Base-by-base conservation (phyloP, 2,888 invertebrate species). In the Epiblema foenella region DNA sequence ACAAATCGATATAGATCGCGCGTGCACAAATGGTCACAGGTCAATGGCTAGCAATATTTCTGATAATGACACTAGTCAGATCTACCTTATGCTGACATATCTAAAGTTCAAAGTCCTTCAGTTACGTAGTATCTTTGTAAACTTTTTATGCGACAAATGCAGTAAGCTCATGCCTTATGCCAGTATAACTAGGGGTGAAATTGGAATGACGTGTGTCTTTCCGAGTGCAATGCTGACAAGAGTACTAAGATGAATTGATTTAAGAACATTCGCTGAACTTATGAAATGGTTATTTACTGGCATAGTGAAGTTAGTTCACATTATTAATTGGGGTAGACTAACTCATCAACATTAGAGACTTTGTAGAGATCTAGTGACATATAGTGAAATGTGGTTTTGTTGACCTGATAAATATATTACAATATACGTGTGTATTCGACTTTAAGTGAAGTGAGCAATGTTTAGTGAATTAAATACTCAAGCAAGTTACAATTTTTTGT, bases 31-130 rank as follows among this genome's bases (percentile, higher is more conserved):
- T 4, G 58, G 59, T 54, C 59, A 70, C 65, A 66, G 59, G 54
- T 70, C 65, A 70, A 54, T 65, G 65, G 42, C 39, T 65, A 52
- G 64, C 39, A 51, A 29, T 51, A 33, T 58, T 37, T 63, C 63
- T 60, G 12, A 52, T 56, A 29, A 8, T 12, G 12, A n/a, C 57
- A 15, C 18, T 37, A 12, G 29, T 7, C 10, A 24, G 2, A 20
- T 37, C 10, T 37, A 37, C 15, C 20, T 52, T 24, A 24, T 15
- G 10, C 10, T 0, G 10, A 17, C 9, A 39, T 0, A 29, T 42
- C 42, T 52, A 68, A 60, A 33, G 42, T 68, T n/a, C 60, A 54
- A 42, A 54, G 52, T 68, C 17, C 51, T 39, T 12, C 15, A 52
- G 7, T 17, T 1, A 7, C 17, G 15, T 20, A 59, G 9, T 10